A percentile compares a stretch with the other conserved stretches of the same genome.
phyloP scores from a whole-genome alignment of 2,888 invertebrate genomes.

The Leucoma salicis region DNA sequence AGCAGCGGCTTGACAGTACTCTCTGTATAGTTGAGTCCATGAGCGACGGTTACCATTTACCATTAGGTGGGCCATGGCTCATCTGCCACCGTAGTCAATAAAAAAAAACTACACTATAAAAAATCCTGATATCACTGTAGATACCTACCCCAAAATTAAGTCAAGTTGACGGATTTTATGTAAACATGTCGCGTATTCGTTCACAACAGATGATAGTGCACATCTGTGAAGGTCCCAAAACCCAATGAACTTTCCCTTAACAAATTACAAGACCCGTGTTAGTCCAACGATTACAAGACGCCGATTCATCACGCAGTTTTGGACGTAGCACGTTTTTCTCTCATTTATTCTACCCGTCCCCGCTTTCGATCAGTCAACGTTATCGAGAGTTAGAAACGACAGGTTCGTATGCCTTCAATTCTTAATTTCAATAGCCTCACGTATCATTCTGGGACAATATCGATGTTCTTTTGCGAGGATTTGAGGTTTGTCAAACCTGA shows the following conservation, averaged over 20 bases:
- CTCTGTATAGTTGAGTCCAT: too few species aligned
- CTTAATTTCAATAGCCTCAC: too few species aligned
- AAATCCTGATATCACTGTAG: background rate
- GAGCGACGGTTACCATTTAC: too few species aligned
- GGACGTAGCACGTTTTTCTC: constrained; percentile 66
- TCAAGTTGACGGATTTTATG: constrained; percentile 31
- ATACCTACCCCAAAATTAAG: constrained; percentile 9
- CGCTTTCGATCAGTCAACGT: constrained; percentile 70
- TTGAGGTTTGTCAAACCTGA: too few species aligned
- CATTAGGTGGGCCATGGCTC: too few species aligned
- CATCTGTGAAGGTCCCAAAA: constrained; percentile 52
- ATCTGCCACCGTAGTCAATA: too few species aligned
- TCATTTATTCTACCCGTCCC: constrained; percentile 69
- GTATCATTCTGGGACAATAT: too few species aligned
- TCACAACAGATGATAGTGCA: constrained; percentile 60
- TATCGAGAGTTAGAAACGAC: constrained; percentile 57
- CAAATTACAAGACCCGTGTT: constrained; percentile 72
- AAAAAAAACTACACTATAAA: too few species aligned
- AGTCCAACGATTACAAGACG: constrained; percentile 75
- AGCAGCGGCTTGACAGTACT: too few species aligned
- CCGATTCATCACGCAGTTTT: constrained; percentile 70
- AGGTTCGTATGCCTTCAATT: constrained; percentile 49
- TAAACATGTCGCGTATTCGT: constrained; percentile 48
- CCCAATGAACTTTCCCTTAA: constrained; percentile 50
- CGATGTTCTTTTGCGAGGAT: too few species aligned